phyloP scores from a whole-genome alignment of 2,113 vertebrate species.

The Sphaerodactylus townsendi region DNA sequence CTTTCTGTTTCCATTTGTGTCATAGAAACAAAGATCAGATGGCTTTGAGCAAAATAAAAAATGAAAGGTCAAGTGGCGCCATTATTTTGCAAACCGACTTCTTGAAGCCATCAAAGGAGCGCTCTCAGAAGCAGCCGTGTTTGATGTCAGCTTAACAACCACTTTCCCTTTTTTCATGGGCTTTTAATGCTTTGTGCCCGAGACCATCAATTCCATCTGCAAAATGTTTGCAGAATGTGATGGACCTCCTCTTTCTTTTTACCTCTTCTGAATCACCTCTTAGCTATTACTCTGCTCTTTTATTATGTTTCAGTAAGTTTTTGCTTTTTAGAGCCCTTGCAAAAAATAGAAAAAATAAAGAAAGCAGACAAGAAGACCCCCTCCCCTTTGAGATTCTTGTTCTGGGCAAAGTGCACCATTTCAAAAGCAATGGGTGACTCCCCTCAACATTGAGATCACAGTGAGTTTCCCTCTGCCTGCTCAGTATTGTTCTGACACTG shows the following conservation, averaged over 20 bases:
- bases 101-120: background rate
- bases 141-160: background rate
- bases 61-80: background rate
- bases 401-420: fast-evolving
- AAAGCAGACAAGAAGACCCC: background rate
- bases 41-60: background rate
- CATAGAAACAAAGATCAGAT: background rate
- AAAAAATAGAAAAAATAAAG: too few relatives aligned
- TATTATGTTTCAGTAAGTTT: background rate
- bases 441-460: background rate
- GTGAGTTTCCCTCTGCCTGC: background rate
- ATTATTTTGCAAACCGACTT: background rate
- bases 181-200: background rate
- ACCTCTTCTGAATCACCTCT: background rate
- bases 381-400: fast-evolving
- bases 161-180: background rate
- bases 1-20: background rate
- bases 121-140: background rate
- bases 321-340: background rate
- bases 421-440: background rate
- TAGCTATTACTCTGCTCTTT: slow-evolving; percentile 1
- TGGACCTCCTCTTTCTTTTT: background rate
- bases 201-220: background rate
- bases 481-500: background rate
- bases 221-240: slow-evolving; percentile 10